phyloP scores from a whole-genome alignment of 2,797 vertebrate genomes.

The Apogon hyalosoma region DNA sequence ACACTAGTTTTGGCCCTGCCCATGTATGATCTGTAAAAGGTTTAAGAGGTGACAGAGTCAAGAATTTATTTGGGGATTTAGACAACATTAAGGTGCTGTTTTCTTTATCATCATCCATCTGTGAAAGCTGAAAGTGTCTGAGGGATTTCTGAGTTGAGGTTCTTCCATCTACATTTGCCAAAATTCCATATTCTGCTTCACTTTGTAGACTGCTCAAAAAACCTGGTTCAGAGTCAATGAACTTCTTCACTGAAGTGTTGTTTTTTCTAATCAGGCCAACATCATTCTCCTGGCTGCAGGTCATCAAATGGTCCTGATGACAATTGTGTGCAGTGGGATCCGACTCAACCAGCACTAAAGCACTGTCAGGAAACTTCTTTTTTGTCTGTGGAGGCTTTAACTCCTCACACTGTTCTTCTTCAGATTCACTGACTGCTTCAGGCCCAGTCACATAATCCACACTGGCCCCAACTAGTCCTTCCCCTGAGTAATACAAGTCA shows the following conservation, averaged over 20 bases:
- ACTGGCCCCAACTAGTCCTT: neutral
- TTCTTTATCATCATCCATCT: constrained; percentile 58
- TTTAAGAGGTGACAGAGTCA: constrained; percentile 6
- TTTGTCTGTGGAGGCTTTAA: constrained; percentile 66
- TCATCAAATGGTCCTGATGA: constrained; percentile 52
- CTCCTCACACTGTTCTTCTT: constrained; percentile 52
- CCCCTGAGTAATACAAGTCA: constrained; percentile 13
- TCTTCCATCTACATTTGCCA: constrained; percentile 18
- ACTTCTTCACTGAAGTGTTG: neutral
- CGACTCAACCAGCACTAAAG: constrained; percentile 14
- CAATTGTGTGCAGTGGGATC: constrained; percentile 39
- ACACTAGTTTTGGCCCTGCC: constrained; percentile 26
- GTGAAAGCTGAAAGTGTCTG: constrained; percentile 19
- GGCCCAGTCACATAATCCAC: constrained; percentile 14
- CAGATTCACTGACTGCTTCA: constrained; percentile 15
- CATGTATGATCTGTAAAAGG: constrained; percentile 27
- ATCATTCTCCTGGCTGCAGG: constrained; percentile 54
- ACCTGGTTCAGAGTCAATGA: constrained; percentile 6
- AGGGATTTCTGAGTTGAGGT: constrained; percentile 67
- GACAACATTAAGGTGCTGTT: constrained; percentile 18
- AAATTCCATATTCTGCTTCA: constrained; percentile 31
- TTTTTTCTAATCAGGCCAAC: constrained; percentile 27
- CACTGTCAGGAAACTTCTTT: constrained; percentile 36
- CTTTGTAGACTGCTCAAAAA: constrained; percentile 24
- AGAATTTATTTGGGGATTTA: constrained; percentile 28